Conservation (phyloP, 2,113 vertebrate species). For the Myocastor coypus region DNA sequence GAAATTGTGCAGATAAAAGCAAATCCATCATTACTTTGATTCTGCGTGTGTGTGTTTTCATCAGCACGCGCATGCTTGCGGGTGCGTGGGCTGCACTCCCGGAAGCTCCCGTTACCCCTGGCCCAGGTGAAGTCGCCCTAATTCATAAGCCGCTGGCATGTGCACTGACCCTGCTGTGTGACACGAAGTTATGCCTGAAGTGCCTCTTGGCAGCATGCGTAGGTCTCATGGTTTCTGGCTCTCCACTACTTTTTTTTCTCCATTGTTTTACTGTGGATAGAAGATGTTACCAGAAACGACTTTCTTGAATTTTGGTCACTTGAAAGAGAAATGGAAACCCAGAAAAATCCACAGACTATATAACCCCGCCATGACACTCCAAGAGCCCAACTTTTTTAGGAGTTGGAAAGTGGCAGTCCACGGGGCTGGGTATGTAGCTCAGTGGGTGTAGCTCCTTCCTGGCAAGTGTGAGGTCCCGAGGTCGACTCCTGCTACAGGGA, state of each 20-base stretch:
- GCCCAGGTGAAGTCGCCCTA: background rate
- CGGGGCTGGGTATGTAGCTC: too few relatives aligned
- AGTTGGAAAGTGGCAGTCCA: background rate
- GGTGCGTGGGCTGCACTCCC: accelerated
- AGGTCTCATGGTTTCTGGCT: background rate
- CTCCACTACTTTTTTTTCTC: background rate
- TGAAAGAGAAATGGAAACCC: background rate
- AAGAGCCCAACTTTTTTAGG: constrained; percentile 38
- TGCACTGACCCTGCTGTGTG: too few relatives aligned
- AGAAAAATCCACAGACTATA: background rate
- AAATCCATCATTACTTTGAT: background rate
- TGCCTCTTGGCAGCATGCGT: background rate
- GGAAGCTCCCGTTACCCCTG: background rate
- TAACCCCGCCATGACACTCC: background rate
- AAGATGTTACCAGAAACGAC: background rate
- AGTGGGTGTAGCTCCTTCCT: too few relatives aligned
- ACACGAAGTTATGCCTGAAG: background rate
- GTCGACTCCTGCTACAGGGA: too few relatives aligned
- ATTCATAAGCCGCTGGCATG: background rate
- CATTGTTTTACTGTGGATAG: background rate
- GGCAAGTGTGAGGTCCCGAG: too few relatives aligned
- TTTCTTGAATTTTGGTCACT: background rate
- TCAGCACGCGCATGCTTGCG: background rate
- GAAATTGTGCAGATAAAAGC: background rate
- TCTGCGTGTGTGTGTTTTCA: background rate